Conservation (phyloP, 2,888 invertebrate species). For the Lithodes maja region DNA sequence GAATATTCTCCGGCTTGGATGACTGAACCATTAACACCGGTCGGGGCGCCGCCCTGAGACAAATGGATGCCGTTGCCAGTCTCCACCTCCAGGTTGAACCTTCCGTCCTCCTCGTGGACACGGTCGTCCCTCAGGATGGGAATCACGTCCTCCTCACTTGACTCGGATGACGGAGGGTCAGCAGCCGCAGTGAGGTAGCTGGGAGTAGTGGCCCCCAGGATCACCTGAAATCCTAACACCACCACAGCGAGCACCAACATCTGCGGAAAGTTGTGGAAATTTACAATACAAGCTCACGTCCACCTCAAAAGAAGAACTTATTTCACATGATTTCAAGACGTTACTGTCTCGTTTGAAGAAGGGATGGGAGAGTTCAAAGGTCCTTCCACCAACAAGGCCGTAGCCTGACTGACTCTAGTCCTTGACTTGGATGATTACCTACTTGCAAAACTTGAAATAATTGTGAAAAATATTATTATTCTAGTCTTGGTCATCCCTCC, state of each 20-base stretch:
- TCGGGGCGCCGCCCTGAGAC: slow-evolving; percentile 40
- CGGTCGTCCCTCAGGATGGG: slow-evolving; percentile 59
- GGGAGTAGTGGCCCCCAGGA: background rate
- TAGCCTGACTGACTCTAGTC: no score
- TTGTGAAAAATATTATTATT: no score
- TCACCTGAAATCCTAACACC: background rate
- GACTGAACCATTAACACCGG: slow-evolving; percentile 31
- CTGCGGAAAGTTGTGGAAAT: background rate
- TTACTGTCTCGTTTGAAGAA: no score
- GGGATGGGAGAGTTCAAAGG: no score
- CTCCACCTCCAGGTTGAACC: slow-evolving; percentile 58
- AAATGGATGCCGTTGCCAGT: slow-evolving; percentile 58
- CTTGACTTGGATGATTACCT: no score
- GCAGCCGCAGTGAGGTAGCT: background rate
- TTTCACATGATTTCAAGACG: no score
- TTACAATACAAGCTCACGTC: background rate
- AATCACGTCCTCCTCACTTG: background rate
- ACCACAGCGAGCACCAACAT: background rate
- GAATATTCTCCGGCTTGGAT: slow-evolving; percentile 34
- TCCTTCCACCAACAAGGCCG: no score
- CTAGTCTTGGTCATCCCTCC: no score
- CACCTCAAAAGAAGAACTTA: no score
- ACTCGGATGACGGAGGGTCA: background rate
- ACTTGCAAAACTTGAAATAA: no score
- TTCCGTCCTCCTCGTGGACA: slow-evolving; percentile 53